Evolutionary conservation across 2,113 vertebrate species (phyloP).

Genomic region (Poeciliopsis retropinna): DNA sequence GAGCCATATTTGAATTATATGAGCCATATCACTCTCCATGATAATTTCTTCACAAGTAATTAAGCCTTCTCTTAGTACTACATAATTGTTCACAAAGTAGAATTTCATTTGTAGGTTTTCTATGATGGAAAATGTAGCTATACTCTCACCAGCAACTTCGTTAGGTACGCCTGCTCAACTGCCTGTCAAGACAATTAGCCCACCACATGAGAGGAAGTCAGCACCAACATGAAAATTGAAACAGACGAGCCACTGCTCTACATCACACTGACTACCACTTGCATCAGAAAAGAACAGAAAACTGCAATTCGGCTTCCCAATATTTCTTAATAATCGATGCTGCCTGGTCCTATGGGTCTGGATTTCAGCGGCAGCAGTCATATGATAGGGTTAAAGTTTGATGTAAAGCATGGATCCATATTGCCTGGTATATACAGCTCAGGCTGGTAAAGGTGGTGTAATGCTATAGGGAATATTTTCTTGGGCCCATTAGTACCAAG

Average conservation of each 20-base stretch:
- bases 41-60: conserved; percentile 47
- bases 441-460: neutral
- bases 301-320: neutral
- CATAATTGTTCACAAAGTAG: conserved; percentile 21
- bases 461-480: neutral
- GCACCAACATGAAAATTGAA: no score
- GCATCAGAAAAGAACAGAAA: neutral
- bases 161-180: neutral
- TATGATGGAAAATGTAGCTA: conserved; percentile 15
- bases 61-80: conserved; percentile 13
- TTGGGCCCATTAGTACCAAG: neutral
- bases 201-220: neutral
- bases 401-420: neutral
- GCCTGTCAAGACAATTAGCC: neutral
- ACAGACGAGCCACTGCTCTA: neutral
- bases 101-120: conserved; percentile 8
- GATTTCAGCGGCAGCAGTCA: no score
- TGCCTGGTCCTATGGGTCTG: neutral
- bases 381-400: neutral
- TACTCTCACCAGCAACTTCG: neutral
- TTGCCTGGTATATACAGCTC: neutral
- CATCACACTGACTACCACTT: neutral
- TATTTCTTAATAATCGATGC: neutral
- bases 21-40: conserved; percentile 60
- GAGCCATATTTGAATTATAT: conserved; percentile 66